These are phyloP conservation scores for Taphrorychus bicolor DNA, from an alignment of 2,888 invertebrate genomes.

Conservation along the genomic window DNA sequence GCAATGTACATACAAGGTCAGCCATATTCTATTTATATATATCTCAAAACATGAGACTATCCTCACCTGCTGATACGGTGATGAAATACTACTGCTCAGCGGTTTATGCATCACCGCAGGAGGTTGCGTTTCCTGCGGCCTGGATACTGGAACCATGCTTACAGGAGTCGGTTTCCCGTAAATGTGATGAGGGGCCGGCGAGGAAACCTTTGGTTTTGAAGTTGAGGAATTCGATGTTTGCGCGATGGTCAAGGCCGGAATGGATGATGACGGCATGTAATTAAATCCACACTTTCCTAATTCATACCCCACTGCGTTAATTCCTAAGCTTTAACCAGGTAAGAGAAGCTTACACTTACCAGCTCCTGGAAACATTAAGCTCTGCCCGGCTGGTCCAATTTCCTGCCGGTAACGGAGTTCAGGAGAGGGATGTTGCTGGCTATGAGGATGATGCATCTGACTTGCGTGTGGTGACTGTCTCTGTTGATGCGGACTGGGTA, in stretches of 20 bases:
- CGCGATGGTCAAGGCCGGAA: conserved; percentile 58
- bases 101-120: conserved; percentile 67
- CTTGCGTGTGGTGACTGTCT: conserved; percentile 59
- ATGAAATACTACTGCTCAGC: conserved; percentile 56
- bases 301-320: neutral
- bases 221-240: conserved; percentile 62
- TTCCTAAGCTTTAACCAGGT: neutral
- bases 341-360: conserved; percentile 29
- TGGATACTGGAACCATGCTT: conserved; percentile 63
- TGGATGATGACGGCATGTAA: conserved; percentile 60
- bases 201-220: conserved; percentile 74
- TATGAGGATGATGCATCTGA: conserved; percentile 54
- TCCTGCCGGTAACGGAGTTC: conserved; percentile 54
- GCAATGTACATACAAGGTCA: too few relatives aligned
- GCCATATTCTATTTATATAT: too few relatives aligned
- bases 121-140: conserved; percentile 29
- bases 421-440: conserved; percentile 55
- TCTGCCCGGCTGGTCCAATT: conserved; percentile 53
- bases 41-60: neutral
- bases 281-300: conserved; percentile 50
- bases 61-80: conserved; percentile 59
- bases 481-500: conserved; percentile 62
- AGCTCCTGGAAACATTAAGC: conserved; percentile 50
- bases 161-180: conserved; percentile 71
- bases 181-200: conserved; percentile 78